These are phyloP conservation scores for Candidula unifasciata DNA, from an alignment of 2,888 invertebrate species.

Conservation along the genomic window DNA sequence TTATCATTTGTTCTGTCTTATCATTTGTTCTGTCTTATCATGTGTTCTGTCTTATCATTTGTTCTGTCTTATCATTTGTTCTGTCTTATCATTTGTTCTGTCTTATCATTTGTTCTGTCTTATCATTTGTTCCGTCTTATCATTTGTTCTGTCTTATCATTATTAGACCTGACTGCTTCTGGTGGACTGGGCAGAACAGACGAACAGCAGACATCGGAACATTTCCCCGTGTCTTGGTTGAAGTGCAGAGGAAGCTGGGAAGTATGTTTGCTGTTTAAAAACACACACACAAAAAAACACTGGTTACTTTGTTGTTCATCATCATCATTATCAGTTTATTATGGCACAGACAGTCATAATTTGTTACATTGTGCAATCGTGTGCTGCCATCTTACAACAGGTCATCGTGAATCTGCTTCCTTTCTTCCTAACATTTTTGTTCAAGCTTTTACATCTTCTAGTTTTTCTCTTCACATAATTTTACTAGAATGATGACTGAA, in stretches of 20 bases:
- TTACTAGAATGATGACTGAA: too few relatives aligned
- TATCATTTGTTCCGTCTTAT: background rate
- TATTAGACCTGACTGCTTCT: constrained; percentile 90
- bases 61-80: background rate
- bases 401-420: too few relatives aligned
- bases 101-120: background rate
- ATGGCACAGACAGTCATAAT: too few relatives aligned
- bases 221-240: constrained; percentile 89
- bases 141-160: too few relatives aligned
- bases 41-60: background rate
- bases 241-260: constrained; percentile 84
- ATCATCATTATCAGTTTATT: too few relatives aligned
- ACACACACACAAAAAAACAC: too few relatives aligned
- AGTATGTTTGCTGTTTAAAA: constrained; percentile 69
- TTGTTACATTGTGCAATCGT: too few relatives aligned
- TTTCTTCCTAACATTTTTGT: too few relatives aligned
- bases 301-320: too few relatives aligned
- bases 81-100: background rate
- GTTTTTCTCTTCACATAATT: too few relatives aligned
- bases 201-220: constrained; percentile 91
- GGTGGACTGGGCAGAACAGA: constrained; percentile 98
- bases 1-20: background rate
- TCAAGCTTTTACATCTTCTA: too few relatives aligned
- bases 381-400: too few relatives aligned
- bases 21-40: background rate